phyloP scores from a whole-genome alignment of 2,888 invertebrate genomes.

The Nemurella pictetii region DNA sequence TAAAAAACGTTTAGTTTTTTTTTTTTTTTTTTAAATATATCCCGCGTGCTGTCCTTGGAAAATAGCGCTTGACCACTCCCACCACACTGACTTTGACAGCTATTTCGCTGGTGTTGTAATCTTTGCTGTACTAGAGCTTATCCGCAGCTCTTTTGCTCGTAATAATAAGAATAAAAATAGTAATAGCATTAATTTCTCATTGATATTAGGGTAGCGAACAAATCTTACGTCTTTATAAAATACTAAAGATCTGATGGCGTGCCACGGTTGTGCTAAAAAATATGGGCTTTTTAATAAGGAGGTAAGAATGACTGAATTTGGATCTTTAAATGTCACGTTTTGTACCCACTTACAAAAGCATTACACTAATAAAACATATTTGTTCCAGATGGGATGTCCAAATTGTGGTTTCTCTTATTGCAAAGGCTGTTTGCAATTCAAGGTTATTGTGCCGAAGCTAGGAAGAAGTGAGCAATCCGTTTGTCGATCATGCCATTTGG shows the following conservation, averaged over 20 bases:
- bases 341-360: constrained; percentile 1
- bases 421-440: constrained; percentile 75
- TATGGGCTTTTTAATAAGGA: constrained; percentile 74
- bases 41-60: too few species aligned
- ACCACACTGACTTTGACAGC: too few species aligned
- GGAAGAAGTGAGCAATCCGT: constrained; percentile 67
- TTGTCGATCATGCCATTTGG: constrained; percentile 60
- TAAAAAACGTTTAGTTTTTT: too few species aligned
- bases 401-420: constrained; percentile 84
- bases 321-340: neutral
- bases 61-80: too few species aligned
- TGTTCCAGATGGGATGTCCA: constrained; percentile 76
- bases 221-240: too few species aligned
- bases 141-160: too few species aligned
- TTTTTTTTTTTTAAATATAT: too few species aligned
- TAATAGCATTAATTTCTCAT: too few species aligned
- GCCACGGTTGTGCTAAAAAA: constrained; percentile 70
- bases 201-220: too few species aligned
- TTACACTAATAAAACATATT: constrained; percentile 29
- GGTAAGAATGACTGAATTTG: constrained; percentile 53
- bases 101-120: too few species aligned
- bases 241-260: constrained; percentile 60
- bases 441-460: constrained; percentile 65
- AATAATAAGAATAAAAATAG: too few species aligned
- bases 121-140: too few species aligned